Conservation (phyloP, 1,140 invertebrate species). For the Monochamus saltuarius region DNA sequence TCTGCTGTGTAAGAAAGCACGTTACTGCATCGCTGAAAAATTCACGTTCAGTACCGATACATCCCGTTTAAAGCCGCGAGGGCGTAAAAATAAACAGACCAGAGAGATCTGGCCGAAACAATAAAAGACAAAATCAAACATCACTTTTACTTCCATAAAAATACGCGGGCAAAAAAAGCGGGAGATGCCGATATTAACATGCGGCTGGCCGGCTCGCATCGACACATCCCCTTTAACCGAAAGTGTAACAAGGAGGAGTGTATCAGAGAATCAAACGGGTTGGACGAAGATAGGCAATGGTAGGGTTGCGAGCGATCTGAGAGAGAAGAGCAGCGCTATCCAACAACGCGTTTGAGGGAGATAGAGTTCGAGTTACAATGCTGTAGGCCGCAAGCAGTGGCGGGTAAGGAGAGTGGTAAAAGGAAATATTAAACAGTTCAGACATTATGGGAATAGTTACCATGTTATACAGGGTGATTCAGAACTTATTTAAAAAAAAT, state of each 20-base stretch:
- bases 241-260: slow-evolving; percentile 18
- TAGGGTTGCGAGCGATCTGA: slow-evolving; percentile 9
- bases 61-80: neutral
- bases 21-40: too few species aligned
- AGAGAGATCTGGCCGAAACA: slow-evolving; percentile 16
- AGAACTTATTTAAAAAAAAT: too few species aligned
- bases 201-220: slow-evolving; percentile 12
- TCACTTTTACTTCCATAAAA: slow-evolving; percentile 39
- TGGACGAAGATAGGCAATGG: slow-evolving; percentile 2
- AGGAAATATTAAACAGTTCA: too few species aligned
- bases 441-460: too few species aligned
- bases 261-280: slow-evolving; percentile 10
- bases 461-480: too few species aligned
- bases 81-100: slow-evolving; percentile 13
- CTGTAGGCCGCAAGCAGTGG: slow-evolving; percentile 16
- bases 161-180: slow-evolving; percentile 35
- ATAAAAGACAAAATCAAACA: slow-evolving; percentile 42
- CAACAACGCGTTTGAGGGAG: slow-evolving; percentile 20
- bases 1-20: too few species aligned
- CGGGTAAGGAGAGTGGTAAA: too few species aligned
- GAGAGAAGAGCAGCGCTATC: slow-evolving; percentile 3
- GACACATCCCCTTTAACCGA: slow-evolving; percentile 36
- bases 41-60: too few species aligned
- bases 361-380: slow-evolving; percentile 19
- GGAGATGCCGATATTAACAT: slow-evolving; percentile 39